These are phyloP conservation scores for Petromus typicus DNA, from an alignment of 2,113 vertebrate species.

Conservation along the genomic window DNA sequence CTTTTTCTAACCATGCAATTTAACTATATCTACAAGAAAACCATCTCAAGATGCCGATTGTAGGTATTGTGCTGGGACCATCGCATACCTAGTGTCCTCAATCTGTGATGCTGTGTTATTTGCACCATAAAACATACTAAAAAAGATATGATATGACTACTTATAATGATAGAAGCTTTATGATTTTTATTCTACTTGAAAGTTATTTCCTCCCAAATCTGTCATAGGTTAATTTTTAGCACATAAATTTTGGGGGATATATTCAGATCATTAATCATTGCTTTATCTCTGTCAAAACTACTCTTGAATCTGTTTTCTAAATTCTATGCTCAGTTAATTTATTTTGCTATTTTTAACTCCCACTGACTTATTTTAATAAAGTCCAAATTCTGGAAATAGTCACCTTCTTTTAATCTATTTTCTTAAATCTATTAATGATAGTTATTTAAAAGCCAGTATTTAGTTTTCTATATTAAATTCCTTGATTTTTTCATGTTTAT, in stretches of 20 bases:
- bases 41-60: background rate
- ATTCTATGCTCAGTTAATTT: background rate
- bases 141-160: background rate
- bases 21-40: background rate
- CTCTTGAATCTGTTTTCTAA: background rate
- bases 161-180: background rate
- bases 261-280: background rate
- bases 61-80: background rate
- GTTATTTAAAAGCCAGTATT: background rate
- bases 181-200: background rate
- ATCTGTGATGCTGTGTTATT: background rate
- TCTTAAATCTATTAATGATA: background rate
- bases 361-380: background rate
- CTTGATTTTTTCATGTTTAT: background rate
- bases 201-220: background rate
- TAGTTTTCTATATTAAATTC: background rate
- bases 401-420: background rate
- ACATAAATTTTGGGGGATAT: background rate
- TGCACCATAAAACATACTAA: background rate
- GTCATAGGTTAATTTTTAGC: background rate
- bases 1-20: background rate
- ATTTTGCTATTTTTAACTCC: background rate
- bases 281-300: background rate
- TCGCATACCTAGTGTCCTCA: too few species aligned
- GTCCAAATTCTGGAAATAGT: background rate